phyloP scores from a whole-genome alignment of 2,888 invertebrate genomes.

The Spilosoma lubricipeda region DNA sequence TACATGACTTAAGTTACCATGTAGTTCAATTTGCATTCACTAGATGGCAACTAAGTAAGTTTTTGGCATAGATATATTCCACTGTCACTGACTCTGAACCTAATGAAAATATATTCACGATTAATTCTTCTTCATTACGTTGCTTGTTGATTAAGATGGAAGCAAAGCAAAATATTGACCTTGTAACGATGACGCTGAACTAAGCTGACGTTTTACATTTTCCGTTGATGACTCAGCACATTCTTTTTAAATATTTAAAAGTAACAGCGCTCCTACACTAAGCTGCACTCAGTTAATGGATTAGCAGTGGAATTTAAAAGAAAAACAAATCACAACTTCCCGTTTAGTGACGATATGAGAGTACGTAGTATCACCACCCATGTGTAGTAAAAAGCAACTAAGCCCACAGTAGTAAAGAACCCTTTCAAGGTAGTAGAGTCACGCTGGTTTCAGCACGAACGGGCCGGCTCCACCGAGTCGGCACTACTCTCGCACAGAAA shows the following conservation, averaged over 20 bases:
- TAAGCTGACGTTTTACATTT: neutral
- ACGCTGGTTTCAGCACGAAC: no score
- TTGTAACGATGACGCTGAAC: neutral
- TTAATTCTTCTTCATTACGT: neutral
- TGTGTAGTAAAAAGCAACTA: no score
- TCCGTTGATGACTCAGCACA: neutral
- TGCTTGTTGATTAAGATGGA: slow-evolving; percentile 1
- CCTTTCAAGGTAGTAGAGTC: no score
- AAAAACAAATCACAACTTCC: no score
- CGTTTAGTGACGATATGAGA: no score
- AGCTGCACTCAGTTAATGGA: neutral
- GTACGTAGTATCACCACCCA: no score
- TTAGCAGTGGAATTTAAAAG: neutral
- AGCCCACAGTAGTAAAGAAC: no score
- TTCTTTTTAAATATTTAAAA: neutral
- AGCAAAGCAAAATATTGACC: neutral
- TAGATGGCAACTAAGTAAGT: neutral
- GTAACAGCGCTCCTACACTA: neutral
- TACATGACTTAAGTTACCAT: neutral
- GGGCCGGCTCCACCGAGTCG: no score
- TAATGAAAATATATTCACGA: neutral
- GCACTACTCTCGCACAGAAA: no score
- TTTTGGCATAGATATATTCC: neutral
- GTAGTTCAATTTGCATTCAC: neutral
- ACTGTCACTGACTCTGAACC: neutral